Evolutionary conservation across 2,888 invertebrate genomes (phyloP).

Genomic region (Anorthoa munda): DNA sequence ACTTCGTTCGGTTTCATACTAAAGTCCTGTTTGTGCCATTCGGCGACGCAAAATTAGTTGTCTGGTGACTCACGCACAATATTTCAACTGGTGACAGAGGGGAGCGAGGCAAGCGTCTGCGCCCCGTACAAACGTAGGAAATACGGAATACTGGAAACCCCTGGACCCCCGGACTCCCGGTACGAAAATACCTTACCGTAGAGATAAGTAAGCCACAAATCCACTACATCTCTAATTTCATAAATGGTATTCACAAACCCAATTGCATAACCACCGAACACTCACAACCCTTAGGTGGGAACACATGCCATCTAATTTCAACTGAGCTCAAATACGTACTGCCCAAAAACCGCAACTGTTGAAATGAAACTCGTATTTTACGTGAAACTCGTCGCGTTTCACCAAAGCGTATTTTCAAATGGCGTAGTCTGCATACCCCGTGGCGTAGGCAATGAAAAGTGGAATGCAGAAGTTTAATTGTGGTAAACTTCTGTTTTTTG

Average conservation of each 20-base stretch:
- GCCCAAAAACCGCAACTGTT: slow-evolving; percentile 25
- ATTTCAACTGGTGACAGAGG: too few relatives aligned
- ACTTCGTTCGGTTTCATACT: too few relatives aligned
- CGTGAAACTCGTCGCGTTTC: slow-evolving; percentile 24
- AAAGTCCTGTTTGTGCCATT: too few relatives aligned
- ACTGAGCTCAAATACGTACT: not conserved
- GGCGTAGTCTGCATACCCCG: slow-evolving; percentile 45
- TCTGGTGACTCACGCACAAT: too few relatives aligned
- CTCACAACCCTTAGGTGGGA: not conserved
- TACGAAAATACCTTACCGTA: too few relatives aligned
- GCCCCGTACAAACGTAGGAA: too few relatives aligned
- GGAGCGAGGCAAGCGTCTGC: too few relatives aligned
- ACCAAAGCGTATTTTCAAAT: slow-evolving; percentile 32
- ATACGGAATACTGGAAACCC: too few relatives aligned
- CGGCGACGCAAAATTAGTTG: too few relatives aligned
- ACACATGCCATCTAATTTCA: slow-evolving; percentile 6
- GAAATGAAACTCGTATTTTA: slow-evolving; percentile 48
- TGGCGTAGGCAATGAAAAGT: slow-evolving; percentile 17
- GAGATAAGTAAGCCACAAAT: not conserved
- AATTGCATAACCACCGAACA: slow-evolving; percentile 11
- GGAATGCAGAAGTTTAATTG: slow-evolving; percentile 14
- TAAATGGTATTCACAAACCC: not conserved
- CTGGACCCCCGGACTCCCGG: too few relatives aligned
- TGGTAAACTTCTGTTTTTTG: not conserved
- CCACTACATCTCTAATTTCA: not conserved